Percentiles rank a stretch among this genome's conserved stretches.
Conservation (phyloP, 2,113 vertebrate species). For the Symphodus melops region DNA sequence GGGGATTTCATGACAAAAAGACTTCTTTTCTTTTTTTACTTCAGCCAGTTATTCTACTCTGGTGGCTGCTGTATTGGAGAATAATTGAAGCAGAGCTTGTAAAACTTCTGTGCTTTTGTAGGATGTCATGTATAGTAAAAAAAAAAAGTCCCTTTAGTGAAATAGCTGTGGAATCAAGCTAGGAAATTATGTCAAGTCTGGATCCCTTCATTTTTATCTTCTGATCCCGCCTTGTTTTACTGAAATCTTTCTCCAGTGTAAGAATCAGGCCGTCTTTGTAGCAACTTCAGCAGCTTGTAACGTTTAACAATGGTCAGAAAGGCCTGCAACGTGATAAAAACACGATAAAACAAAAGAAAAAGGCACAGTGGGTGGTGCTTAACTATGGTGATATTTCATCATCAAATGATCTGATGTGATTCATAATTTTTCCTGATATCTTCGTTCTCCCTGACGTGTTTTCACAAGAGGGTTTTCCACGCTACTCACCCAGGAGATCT, state of each 20-base stretch:
- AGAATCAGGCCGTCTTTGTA: background rate
- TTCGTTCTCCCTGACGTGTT: conserved; percentile 18
- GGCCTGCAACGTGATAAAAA: conserved; percentile 4
- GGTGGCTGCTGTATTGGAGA: background rate
- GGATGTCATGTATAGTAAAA: background rate
- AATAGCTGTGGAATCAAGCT: background rate
- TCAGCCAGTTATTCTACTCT: background rate
- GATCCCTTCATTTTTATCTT: too few relatives aligned
- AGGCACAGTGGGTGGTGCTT: conserved; percentile 7
- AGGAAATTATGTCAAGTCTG: background rate
- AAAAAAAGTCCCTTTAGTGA: background rate
- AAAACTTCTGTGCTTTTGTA: background rate
- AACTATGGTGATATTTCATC: conserved; percentile 48
- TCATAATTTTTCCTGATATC: conserved; percentile 43
- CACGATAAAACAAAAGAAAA: background rate
- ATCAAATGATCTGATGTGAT: conserved; percentile 37
- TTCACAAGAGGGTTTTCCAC: conserved; percentile 25
- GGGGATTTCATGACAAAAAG: background rate
- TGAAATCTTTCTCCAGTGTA: background rate
- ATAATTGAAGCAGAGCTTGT: background rate
- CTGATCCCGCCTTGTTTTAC: too few relatives aligned
- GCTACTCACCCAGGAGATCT: conserved; percentile 12
- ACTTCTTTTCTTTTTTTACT: conserved; percentile 1
- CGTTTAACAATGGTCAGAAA: conserved; percentile 18
- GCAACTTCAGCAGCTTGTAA: conserved; percentile 5